Evolutionary conservation across 2,797 vertebrate genomes (phyloP).

Genomic region (Brachymystax lenok): DNA sequence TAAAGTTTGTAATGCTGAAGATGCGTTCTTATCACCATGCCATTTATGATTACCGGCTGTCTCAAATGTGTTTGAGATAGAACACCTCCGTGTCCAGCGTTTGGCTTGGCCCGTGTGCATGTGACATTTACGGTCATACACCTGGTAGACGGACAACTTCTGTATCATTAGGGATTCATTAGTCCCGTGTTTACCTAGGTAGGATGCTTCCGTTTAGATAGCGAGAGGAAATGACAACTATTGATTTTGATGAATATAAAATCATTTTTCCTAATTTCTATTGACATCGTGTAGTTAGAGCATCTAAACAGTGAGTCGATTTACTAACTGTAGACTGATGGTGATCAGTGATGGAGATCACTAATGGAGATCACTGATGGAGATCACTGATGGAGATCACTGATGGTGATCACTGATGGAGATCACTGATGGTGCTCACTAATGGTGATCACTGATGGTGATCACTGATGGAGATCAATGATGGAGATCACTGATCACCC

Average conservation of each 20-base stretch:
- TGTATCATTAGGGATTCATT: not conserved
- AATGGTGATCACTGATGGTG: too few species aligned
- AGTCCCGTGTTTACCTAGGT: not conserved
- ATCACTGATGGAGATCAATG: too few species aligned
- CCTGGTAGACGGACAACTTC: not conserved
- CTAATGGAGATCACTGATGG: too few species aligned
- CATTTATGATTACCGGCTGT: not conserved
- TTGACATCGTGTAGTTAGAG: not conserved
- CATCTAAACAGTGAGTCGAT: not conserved
- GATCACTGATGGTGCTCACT: not conserved
- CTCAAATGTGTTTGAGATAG: too few species aligned
- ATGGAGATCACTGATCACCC: too few species aligned
- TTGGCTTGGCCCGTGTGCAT: too few species aligned
- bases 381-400: too few species aligned
- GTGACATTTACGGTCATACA: too few species aligned
- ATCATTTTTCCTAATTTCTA: not conserved
- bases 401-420: too few species aligned
- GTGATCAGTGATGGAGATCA: too few species aligned
- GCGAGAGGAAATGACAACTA: not conserved
- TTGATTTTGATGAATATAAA: not conserved
- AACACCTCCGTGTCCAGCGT: not conserved
- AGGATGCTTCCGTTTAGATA: not conserved
- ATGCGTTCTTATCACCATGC: constrained; percentile 26
- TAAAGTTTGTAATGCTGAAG: constrained; percentile 40
- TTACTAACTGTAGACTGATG: not conserved